Conservation (phyloP, 2,888 invertebrate species). For the Dasysyrphus tricinctus region DNA sequence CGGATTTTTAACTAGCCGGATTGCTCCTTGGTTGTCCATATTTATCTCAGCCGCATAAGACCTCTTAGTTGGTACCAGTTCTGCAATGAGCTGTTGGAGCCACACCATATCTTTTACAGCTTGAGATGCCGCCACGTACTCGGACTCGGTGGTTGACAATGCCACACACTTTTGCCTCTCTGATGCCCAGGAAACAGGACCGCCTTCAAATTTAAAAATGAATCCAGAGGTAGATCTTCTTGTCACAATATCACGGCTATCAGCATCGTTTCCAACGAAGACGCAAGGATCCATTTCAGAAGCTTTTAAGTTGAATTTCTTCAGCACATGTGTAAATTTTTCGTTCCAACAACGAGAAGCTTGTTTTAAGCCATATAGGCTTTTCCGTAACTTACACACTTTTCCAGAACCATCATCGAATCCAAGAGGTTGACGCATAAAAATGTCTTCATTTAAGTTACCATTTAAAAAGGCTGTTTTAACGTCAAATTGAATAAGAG, state of each 20-base stretch:
- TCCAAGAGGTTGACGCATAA: constrained; percentile 67
- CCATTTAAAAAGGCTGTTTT: constrained; percentile 70
- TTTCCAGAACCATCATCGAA: constrained; percentile 71
- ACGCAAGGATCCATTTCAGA: constrained; percentile 77
- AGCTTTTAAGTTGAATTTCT: constrained; percentile 73
- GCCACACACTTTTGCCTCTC: constrained; percentile 52
- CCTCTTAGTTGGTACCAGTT: constrained; percentile 5
- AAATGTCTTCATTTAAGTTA: constrained; percentile 52
- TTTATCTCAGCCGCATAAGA: constrained; percentile 6
- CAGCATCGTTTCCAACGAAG: constrained; percentile 70
- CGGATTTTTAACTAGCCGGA: constrained; percentile 60
- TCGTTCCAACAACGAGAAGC: constrained; percentile 76
- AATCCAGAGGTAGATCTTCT: constrained; percentile 39
- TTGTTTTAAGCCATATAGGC: constrained; percentile 77
- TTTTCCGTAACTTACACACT: constrained; percentile 75
- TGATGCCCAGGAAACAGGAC: constrained; percentile 42
- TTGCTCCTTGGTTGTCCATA: constrained; percentile 53
- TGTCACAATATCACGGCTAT: constrained; percentile 5
- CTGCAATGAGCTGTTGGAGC: constrained; percentile 26
- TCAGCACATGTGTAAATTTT: constrained; percentile 74
- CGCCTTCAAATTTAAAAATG: constrained; percentile 35
- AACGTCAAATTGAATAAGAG: constrained; percentile 62
- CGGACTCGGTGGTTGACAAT: constrained; percentile 53
- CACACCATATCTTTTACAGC: constrained; percentile 55
- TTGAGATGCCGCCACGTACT: constrained; percentile 55